A percentile compares a stretch with the other conserved stretches of the same genome.
Evolutionary conservation across 2,888 invertebrate genomes (phyloP).

Genomic region (Spisula solida): DNA sequence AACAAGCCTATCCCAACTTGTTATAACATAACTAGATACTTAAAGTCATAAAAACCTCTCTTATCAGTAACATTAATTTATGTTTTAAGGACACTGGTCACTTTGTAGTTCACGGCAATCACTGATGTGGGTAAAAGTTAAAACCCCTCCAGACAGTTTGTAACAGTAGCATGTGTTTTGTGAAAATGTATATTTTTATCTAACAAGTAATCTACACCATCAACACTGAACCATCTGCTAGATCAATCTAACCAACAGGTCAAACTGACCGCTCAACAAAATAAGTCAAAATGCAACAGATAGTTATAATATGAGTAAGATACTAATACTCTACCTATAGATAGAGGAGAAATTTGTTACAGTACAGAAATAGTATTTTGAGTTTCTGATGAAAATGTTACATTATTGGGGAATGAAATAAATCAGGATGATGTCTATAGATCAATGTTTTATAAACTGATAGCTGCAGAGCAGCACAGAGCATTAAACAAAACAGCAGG

Average conservation of each 20-base stretch:
- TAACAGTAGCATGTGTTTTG: conserved; percentile 44
- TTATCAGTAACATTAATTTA: conserved; percentile 27
- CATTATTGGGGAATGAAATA: too few species aligned
- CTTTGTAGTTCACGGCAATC: background rate
- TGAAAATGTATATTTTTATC: conserved; percentile 46
- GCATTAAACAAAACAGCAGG: background rate
- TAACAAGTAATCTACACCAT: conserved; percentile 32
- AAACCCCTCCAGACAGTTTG: background rate
- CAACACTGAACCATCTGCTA: background rate
- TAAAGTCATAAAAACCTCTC: background rate
- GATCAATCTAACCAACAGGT: conserved; percentile 1
- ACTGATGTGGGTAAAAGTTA: background rate
- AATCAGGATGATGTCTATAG: too few species aligned
- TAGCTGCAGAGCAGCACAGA: background rate
- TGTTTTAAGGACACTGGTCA: conserved; percentile 24
- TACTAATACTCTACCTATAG: too few species aligned
- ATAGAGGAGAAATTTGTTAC: too few species aligned
- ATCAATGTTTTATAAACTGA: too few species aligned
- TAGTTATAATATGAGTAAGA: too few species aligned
- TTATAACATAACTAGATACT: conserved; percentile 16
- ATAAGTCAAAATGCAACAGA: background rate
- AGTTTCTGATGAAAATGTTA: too few species aligned
- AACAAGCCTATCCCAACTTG: background rate
- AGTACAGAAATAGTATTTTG: too few species aligned
- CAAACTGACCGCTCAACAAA: conserved; percentile 13